Base-by-base conservation (phyloP, 1,140 invertebrate species). In the Lucilia sericata region DNA sequence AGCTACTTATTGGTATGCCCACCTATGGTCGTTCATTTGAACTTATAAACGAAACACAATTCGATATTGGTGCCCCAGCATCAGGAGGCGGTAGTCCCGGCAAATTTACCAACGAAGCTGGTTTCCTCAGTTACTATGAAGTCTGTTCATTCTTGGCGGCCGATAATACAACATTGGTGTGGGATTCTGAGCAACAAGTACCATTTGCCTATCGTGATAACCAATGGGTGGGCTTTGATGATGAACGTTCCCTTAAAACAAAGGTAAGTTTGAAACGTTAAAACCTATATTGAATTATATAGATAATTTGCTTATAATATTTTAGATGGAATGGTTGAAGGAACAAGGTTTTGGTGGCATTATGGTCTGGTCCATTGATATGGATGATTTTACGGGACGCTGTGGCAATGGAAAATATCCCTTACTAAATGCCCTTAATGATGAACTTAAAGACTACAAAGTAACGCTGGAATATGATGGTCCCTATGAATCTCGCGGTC, bases 191-290 rank as follows among this genome's bases (percentile, higher is more conserved):
- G 90, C 97, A 98, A 90, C 97, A 97, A 92, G 97, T 98, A 83
- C 98, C 97, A 55, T 98, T 98, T 90, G 97, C 97, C 2, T 98
- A 98, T 91, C 94, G 94, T 85, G 95, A 94, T 5, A 95, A 98
- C 91, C 97, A 99, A 87, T 99, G 98, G 98, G 96, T 98, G 83
- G 97, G 97, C 83, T 99, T 99, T 89, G 98, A 99, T 89, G 98
- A 99, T 88, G 97, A 98, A 87, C 94, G 97, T 86, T 97, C 96
- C 88, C 93, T 98, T 12, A 96, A 96, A 87, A 97, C 96, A 17
- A 99, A 99, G 94, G 97, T 98, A 92, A 90, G 85, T 85, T 65
- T 21, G 42, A 74, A 25, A 47, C n/a, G 10, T 12, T 13, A 75
- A 30, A 30, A 30, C 25, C 3, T 2, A 30, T 30, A 30, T 30